Evolutionary conservation across 2,888 invertebrate genomes (phyloP).

Genomic region (Lamproptera curius): DNA sequence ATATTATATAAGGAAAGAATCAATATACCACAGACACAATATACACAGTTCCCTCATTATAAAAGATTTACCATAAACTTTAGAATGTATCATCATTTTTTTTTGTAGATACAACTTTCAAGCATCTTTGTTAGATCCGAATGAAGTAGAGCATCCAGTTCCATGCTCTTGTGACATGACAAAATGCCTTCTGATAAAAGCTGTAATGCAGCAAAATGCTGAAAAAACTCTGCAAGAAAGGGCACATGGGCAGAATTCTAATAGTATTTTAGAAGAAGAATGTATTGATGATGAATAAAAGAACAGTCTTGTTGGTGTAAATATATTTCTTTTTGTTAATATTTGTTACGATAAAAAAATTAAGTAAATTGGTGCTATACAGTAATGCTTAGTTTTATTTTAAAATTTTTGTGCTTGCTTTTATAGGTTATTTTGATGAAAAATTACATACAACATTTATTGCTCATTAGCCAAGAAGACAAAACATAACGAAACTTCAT

Average conservation of each 20-base stretch:
- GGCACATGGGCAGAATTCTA: conserved; percentile 14
- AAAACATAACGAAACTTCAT: too few relatives aligned
- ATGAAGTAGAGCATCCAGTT: conserved; percentile 83
- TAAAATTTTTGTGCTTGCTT: too few relatives aligned
- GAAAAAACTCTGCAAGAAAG: conserved; percentile 30
- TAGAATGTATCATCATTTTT: neutral
- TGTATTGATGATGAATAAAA: conserved; percentile 38
- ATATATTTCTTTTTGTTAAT: too few relatives aligned
- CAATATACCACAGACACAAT: neutral
- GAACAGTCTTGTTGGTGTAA: too few relatives aligned
- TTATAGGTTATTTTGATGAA: too few relatives aligned
- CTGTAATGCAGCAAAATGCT: conserved; percentile 74
- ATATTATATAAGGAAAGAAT: neutral
- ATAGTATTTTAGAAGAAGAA: conserved; percentile 40
- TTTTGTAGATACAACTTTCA: conserved; percentile 81
- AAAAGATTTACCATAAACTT: too few relatives aligned
- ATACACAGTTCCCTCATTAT: too few relatives aligned
- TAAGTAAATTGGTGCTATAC: too few relatives aligned
- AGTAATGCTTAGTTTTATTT: neutral
- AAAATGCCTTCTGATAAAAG: conserved; percentile 85
- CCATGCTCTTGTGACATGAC: conserved; percentile 88
- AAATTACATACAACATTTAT: too few relatives aligned
- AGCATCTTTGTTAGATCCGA: conserved; percentile 83
- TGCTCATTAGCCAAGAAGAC: too few relatives aligned
- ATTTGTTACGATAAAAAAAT: too few relatives aligned